Evolutionary conservation across 2,113 vertebrate genomes (phyloP), one percentile per base, ranked within the genome.

Genomic region (Motacilla alba): DNA sequence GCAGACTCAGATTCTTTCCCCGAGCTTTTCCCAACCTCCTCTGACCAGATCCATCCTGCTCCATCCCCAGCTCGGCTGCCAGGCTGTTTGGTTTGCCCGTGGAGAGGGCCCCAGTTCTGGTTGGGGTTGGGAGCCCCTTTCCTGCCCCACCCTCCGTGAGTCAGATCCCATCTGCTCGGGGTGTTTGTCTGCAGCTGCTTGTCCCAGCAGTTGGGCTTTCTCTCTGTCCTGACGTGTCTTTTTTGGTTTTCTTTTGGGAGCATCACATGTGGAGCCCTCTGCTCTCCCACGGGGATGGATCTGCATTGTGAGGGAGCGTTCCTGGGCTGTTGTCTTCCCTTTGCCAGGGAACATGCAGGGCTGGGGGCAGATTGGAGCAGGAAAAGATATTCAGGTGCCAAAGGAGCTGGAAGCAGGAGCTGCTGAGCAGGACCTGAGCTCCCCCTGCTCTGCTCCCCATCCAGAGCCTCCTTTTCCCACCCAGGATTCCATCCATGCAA

Each of bases 91-190:
- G 44, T 73, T 77, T 91, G 53, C 63, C 87, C 50, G 53, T 10
- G 12, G 80, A 89, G 87, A 74, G 30, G 82, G 19, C 72, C 84
- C 78, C 6, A 24, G 4, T 56, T 46, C 49, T 50, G 66, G 24
- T 33, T 33, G 82, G 93, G 85, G 31, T 31, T 88, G 64, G 52
- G 85, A 93, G 67, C 95, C 92, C 94, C 95, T 92, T 95, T 93
- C 85, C 85, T 94, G 96, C 95, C 85, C 79, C 94, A 77, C 94
- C 95, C 92, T 77, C 10, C 9, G 6, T 97, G 94, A 96, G 55
- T 94, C 94, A 93, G 82, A 83, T 16, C 68, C n/a, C 94, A 88
- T 90, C 87, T 90, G 85, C 94, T 90, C 74, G 28, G 86, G 79
- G 62, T 88, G 94, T 90, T 80, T 80, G 39, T 89, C 27, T 76